A percentile compares a stretch with the other conserved stretches of the same genome.
Conservation (phyloP, 2,113 vertebrate species). For the Lepidiolamprologus cunningtoni region DNA sequence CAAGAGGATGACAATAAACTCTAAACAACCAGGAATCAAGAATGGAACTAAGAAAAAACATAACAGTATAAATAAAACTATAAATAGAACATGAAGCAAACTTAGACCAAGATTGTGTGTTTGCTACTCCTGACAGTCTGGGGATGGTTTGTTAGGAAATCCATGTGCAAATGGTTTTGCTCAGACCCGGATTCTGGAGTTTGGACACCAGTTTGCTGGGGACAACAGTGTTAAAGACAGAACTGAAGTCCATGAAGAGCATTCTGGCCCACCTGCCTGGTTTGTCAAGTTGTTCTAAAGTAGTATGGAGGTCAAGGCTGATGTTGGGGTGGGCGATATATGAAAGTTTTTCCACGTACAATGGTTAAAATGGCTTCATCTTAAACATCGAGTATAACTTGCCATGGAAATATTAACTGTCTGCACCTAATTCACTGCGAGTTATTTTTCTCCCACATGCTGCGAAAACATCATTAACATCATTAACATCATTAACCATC, state of each 20-base stretch:
- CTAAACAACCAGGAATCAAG: background rate
- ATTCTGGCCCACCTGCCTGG: background rate
- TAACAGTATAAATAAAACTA: background rate
- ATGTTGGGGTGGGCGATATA: rapidly evolving
- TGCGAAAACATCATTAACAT: background rate
- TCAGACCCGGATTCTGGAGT: background rate
- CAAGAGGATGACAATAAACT: background rate
- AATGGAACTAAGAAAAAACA: background rate
- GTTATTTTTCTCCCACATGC: background rate
- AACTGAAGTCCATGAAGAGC: background rate
- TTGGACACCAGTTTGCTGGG: background rate
- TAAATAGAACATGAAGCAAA: background rate
- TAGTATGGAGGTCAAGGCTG: background rate
- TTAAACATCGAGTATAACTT: background rate
- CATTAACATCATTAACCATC: background rate
- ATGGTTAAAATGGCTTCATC: background rate
- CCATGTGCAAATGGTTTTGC: background rate
- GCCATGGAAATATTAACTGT: background rate
- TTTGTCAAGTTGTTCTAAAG: background rate
- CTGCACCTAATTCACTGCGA: background rate
- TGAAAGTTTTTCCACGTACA: background rate
- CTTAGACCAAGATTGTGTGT: background rate
- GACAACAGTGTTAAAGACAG: background rate
- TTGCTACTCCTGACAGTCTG: background rate
- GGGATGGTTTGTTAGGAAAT: background rate